phyloP scores from a whole-genome alignment of 30 jellyfish, hydroid and myxozoan genomes.

The Pelagia noctiluca region DNA sequence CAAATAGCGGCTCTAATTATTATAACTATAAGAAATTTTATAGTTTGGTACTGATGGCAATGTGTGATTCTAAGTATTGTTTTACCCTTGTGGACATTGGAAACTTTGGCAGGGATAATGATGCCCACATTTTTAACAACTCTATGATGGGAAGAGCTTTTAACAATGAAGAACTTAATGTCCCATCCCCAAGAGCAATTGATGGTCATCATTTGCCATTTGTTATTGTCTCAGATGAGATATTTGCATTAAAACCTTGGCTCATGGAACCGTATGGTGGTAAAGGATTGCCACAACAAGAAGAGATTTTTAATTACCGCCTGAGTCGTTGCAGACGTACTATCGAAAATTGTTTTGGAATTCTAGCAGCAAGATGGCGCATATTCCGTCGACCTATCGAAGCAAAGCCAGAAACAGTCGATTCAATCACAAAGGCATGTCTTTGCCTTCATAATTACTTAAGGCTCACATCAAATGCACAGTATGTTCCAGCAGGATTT shows the following conservation, averaged over 20 bases:
- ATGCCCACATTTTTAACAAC: constrained; percentile 47
- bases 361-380: constrained; percentile 70
- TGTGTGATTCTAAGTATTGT: constrained; percentile 80
- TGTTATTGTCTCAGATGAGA: constrained; percentile 69
- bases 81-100: constrained; percentile 80
- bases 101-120: constrained; percentile 57
- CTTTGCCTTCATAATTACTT: constrained; percentile 78
- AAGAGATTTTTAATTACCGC: constrained; percentile 47
- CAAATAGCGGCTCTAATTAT: constrained; percentile 42
- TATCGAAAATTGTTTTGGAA: constrained; percentile 74
- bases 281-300: constrained; percentile 31
- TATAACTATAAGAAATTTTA: constrained; percentile 60
- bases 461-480: constrained; percentile 72
- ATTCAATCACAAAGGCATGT: constrained; percentile 55
- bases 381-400: constrained; percentile 71
- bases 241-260: constrained; percentile 63
- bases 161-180: neutral
- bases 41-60: constrained; percentile 78
- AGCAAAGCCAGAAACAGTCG: constrained; percentile 69
- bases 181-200: constrained; percentile 33
- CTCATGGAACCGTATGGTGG: constrained; percentile 77
- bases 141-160: constrained; percentile 47
- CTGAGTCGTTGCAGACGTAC: constrained; percentile 55
- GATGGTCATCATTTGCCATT: constrained; percentile 18
- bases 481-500: constrained; percentile 65